These are phyloP conservation scores for Ormyrus rosae DNA, from an alignment of 2,888 invertebrate genomes.

Conservation along the genomic window DNA sequence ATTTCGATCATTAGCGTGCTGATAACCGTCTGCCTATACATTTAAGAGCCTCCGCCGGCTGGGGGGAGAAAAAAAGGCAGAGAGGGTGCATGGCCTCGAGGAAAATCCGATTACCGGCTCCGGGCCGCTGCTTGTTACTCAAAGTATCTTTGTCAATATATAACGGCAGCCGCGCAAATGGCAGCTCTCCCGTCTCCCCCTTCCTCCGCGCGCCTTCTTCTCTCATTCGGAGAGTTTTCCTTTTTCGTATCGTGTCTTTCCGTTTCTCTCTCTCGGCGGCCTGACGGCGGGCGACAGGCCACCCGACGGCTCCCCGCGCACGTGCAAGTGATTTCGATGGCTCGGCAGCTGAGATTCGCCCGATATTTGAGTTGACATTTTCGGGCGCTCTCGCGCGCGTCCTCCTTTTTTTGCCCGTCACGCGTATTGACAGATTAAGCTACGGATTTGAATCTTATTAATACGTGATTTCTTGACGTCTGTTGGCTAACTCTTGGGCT, in stretches of 20 bases:
- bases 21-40: neutral
- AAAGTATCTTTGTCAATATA: constrained; percentile 51
- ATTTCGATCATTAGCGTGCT: constrained; percentile 14
- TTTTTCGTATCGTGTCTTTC: neutral
- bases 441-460: no score
- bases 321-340: constrained; percentile 35
- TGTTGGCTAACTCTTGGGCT: no score
- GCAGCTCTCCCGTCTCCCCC: neutral
- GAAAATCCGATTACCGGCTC: constrained; percentile 48
- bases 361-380: constrained; percentile 16
- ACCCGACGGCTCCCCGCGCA: constrained; percentile 13
- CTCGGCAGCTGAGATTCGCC: neutral
- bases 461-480: no score
- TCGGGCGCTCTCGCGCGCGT: no score
- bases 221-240: no score
- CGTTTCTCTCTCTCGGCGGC: no score
- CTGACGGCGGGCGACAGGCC: neutral
- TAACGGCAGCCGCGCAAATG: constrained; percentile 3
- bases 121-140: constrained; percentile 46
- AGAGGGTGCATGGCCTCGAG: constrained; percentile 1
- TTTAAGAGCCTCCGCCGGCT: neutral
- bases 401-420: no score
- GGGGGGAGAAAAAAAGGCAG: neutral
- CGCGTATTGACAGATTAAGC: no score
- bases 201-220: neutral